phyloP scores from a whole-genome alignment of 2,797 vertebrate species.

The Serranus cabrilla region DNA sequence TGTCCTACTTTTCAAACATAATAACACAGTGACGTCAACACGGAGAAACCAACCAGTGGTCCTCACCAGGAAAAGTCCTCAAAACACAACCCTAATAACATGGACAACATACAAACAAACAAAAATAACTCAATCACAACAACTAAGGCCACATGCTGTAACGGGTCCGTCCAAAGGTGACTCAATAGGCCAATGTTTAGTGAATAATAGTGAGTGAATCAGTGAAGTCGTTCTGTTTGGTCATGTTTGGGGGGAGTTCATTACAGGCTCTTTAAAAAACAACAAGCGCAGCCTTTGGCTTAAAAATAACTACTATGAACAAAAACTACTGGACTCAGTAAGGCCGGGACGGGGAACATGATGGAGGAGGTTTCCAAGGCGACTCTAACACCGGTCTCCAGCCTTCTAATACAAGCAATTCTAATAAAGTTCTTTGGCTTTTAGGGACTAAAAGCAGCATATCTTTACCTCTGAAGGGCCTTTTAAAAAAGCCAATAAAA shows the following conservation, averaged over 20 bases:
- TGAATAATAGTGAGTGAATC: neutral
- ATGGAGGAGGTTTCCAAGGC: too few relatives aligned
- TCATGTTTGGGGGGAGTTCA: neutral
- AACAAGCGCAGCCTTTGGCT: neutral
- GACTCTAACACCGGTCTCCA: too few relatives aligned
- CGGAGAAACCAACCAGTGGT: slow-evolving; percentile 17
- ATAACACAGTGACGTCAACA: slow-evolving; percentile 57
- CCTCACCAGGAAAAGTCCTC: neutral
- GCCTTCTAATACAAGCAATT: neutral
- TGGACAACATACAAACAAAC: neutral
- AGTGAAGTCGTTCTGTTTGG: neutral
- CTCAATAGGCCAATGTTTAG: neutral
- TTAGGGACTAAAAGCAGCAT: neutral
- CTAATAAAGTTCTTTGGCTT: neutral
- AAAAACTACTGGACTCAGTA: too few relatives aligned
- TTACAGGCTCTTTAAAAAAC: slow-evolving; percentile 5
- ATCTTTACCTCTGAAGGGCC: neutral
- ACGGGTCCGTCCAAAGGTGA: neutral
- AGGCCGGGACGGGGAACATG: too few relatives aligned
- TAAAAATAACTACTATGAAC: too few relatives aligned
- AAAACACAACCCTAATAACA: slow-evolving; percentile 27
- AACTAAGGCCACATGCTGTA: neutral
- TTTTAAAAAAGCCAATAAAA: neutral
- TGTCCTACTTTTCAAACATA: slow-evolving; percentile 66
- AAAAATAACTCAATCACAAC: neutral